These are phyloP conservation scores for Drosophila bocqueti DNA, from an alignment of 1,140 invertebrate genomes.

Conservation along the genomic window DNA sequence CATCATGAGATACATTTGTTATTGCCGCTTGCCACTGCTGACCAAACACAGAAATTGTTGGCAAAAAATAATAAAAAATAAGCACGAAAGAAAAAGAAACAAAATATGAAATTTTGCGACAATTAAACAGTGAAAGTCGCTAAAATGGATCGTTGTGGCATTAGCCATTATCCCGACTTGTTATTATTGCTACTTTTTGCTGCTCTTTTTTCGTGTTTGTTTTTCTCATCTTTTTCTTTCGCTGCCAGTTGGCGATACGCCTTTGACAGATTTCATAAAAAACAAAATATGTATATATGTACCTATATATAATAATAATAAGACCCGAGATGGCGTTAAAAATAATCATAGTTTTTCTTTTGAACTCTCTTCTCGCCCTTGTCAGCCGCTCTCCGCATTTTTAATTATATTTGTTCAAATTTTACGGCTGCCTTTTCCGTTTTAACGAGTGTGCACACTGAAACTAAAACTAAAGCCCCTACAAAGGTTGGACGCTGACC, in stretches of 20 bases:
- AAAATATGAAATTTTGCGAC: conserved; percentile 67
- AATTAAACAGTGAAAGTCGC: conserved; percentile 77
- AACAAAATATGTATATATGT: conserved; percentile 22
- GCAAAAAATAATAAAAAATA: conserved; percentile 29
- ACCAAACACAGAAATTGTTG: conserved; percentile 49
- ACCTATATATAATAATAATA: not conserved
- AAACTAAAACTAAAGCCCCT: conserved; percentile 12
- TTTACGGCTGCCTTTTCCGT: conserved; percentile 19
- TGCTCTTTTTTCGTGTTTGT: conserved; percentile 18
- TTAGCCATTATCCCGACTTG: conserved; percentile 52
- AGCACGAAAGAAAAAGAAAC: not conserved
- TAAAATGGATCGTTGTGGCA: conserved; percentile 62
- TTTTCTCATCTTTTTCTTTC: conserved; percentile 9
- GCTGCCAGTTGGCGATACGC: conserved; percentile 21
- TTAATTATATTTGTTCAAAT: conserved; percentile 47
- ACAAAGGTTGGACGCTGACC: conserved; percentile 51
- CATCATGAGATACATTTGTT: conserved; percentile 34
- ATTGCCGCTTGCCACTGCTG: conserved; percentile 25
- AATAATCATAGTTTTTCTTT: conserved; percentile 25
- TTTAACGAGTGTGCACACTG: conserved; percentile 20
- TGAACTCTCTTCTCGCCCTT: conserved; percentile 8
- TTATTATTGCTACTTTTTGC: conserved; percentile 42
- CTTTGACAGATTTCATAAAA: conserved; percentile 41
- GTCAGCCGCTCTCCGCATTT: conserved; percentile 28
- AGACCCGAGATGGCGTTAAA: conserved; percentile 35